These are phyloP conservation scores for Corythornis vintsioides DNA, from an alignment of 2,113 vertebrate genomes.

Conservation along the genomic window DNA sequence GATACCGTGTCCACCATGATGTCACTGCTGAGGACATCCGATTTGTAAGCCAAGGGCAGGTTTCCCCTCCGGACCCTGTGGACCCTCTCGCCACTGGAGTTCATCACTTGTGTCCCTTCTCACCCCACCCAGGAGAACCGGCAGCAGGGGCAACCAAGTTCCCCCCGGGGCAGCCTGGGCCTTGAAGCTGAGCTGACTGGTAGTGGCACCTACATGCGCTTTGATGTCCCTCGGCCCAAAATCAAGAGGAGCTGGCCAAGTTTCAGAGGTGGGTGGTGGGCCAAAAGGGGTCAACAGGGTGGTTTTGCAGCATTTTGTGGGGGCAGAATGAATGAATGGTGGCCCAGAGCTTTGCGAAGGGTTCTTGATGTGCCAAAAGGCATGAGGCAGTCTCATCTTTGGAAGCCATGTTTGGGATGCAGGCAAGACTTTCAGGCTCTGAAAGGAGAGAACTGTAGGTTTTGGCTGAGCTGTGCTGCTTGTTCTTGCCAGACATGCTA, in stretches of 20 bases:
- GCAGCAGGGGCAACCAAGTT: neutral
- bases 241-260: conserved; percentile 89
- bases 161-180: conserved; percentile 74
- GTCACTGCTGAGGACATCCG: conserved; percentile 88
- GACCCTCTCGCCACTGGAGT: rapidly evolving
- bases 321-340: rapidly evolving
- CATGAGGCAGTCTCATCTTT: neutral
- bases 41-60: conserved; percentile 83
- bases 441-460: neutral
- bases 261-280: conserved; percentile 79
- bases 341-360: neutral
- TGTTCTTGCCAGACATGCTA: conserved; percentile 84
- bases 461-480: neutral
- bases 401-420: neutral
- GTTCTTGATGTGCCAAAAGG: neutral
- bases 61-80: neutral
- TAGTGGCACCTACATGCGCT: conserved; percentile 84
- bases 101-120: neutral
- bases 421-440: neutral
- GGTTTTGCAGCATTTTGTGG: neutral
- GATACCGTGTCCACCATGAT: conserved; percentile 91
- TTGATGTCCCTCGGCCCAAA: conserved; percentile 84
- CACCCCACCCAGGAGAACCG: conserved; percentile 76
- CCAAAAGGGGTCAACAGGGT: rapidly evolving
- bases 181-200: conserved; percentile 74